phyloP scores from a whole-genome alignment of 2,113 vertebrate genomes.

The Chloroceryle aenea region DNA sequence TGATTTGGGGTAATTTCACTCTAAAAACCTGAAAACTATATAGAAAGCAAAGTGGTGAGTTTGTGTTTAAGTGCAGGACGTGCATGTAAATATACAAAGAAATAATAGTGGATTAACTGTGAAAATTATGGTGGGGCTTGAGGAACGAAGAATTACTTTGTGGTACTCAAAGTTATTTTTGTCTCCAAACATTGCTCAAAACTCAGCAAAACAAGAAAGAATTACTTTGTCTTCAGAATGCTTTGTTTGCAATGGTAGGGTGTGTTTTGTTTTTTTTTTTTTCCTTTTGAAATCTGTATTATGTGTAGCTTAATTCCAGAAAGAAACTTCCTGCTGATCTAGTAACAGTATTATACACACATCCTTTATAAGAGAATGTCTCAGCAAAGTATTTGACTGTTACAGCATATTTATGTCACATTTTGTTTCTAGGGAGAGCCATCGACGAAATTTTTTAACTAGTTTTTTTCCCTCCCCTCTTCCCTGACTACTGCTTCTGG shows the following conservation, averaged over 20 bases:
- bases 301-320: background rate
- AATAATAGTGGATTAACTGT: background rate
- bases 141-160: background rate
- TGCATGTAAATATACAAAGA: background rate
- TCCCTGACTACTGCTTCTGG: background rate
- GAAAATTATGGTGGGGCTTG: rapidly evolving
- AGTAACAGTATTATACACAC: background rate
- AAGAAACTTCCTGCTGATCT: background rate
- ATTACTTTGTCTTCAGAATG: background rate
- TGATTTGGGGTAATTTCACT: background rate
- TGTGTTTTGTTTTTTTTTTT: background rate
- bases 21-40: background rate
- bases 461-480: background rate
- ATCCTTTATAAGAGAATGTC: background rate
- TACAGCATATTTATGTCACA: background rate
- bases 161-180: background rate
- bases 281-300: background rate
- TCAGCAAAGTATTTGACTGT: background rate
- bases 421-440: background rate
- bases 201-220: background rate
- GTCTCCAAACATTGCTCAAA: background rate
- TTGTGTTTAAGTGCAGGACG: background rate
- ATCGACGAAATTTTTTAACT: background rate
- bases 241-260: background rate
- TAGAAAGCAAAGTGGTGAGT: background rate